Base-by-base conservation (phyloP, 2,113 vertebrate genomes). In the Microtus montanus region DNA sequence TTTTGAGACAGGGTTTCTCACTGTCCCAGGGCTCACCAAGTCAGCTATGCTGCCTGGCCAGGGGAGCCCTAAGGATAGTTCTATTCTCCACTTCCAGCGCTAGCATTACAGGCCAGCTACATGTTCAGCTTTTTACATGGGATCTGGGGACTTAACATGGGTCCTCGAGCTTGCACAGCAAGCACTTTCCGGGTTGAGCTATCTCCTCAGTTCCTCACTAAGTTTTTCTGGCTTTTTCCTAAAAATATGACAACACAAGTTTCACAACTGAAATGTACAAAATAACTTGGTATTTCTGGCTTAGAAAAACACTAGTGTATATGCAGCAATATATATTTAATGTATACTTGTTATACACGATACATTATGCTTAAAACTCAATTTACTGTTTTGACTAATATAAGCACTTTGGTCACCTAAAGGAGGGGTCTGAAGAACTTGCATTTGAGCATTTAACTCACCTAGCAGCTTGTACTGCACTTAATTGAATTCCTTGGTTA, bases 391-490 rank as follows among this genome's bases (percentile, higher is more conserved):
- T 96, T 89, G 33, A 90, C 58, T 64, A 90, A 71, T 85, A 88
- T 41, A 41, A 80, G 11, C 11, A 90, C 0, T 93, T n/a, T n/a
- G 89, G 90, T 26, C 82, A 94, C 52, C 28, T 52, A 19, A 54
- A 38, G 19, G 20, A 58, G 89, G 63, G 41, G 68, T n/a, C 13
- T 87, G 41, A 93, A 87, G 35, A 87, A 94, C 47, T 15, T 75
- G 22, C 92, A 12, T 89, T 91, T 89, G 68, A 91, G 75, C 92
- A 85, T 88, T 88, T 90, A 92, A 97, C 98, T 98, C 98, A 99
- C 99, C 99, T 99, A 97, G 99, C 99, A 97, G 99, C 99, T 97
- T 99, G 99, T 85, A 99, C 99, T 96, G 99, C 99, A 97, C 99
- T 99, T 98, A 99, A 98, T 90, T 99, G 99, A 98, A 99, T 98